Evolutionary conservation across 2,113 vertebrate species (phyloP).

Genomic region (Alosa alosa): DNA sequence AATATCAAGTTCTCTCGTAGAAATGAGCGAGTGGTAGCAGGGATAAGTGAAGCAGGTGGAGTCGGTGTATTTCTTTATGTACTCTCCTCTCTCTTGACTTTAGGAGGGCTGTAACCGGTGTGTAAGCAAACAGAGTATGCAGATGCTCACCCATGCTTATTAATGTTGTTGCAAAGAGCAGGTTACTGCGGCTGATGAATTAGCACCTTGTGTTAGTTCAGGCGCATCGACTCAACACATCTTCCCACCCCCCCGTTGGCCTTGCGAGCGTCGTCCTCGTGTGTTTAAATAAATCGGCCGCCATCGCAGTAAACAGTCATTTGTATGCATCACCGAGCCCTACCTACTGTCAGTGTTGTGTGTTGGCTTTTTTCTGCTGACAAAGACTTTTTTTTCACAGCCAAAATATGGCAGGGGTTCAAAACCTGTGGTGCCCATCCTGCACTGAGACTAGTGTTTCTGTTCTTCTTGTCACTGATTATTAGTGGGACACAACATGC

Average conservation of each 20-base stretch:
- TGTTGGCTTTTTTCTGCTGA: conserved; percentile 27
- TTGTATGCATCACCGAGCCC: conserved; percentile 32
- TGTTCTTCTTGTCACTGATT: conserved; percentile 1
- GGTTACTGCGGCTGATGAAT: neutral
- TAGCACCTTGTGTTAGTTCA: neutral
- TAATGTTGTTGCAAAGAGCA: neutral
- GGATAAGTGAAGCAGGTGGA: neutral
- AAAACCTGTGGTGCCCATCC: conserved; percentile 17
- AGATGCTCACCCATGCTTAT: neutral
- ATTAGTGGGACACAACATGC: neutral
- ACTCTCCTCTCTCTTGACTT: neutral
- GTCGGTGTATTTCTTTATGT: too few species aligned
- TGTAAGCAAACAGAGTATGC: neutral
- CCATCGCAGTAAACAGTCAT: conserved; percentile 32
- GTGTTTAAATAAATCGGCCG: conserved; percentile 2
- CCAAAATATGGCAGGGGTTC: conserved; percentile 27
- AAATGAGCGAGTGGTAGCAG: neutral
- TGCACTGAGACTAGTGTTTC: neutral
- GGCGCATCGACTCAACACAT: neutral
- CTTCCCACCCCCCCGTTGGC: neutral
- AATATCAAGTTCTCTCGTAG: neutral
- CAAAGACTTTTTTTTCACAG: neutral
- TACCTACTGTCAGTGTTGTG: conserved; percentile 25
- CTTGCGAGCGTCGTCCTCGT: neutral
- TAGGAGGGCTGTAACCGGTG: neutral